Conservation (phyloP, 1,140 invertebrate genomes). For the Sminthurides bifidus region DNA sequence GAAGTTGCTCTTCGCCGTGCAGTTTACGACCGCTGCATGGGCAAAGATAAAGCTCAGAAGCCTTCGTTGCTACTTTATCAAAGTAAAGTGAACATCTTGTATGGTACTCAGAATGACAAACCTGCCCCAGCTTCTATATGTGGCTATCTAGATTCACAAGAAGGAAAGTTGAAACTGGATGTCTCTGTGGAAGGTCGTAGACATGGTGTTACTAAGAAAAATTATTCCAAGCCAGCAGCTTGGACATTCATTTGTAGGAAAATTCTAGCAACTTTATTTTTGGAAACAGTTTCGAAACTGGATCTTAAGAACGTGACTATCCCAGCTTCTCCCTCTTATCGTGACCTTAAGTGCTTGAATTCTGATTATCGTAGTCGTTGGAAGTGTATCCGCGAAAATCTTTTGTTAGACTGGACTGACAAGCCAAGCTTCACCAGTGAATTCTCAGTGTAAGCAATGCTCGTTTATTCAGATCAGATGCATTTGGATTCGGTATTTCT, state of each 20-base stretch:
- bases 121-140: slow-evolving; percentile 32
- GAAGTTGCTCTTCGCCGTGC: slow-evolving; percentile 20
- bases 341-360: slow-evolving; percentile 24
- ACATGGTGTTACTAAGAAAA: slow-evolving; percentile 68
- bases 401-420: slow-evolving; percentile 32
- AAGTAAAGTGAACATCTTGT: slow-evolving; percentile 34
- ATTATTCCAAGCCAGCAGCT: slow-evolving; percentile 40
- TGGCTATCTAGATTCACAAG: slow-evolving; percentile 26
- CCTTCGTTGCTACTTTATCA: slow-evolving; percentile 30
- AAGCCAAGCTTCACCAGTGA: slow-evolving; percentile 31
- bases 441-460: too few species aligned
- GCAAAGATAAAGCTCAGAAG: not conserved
- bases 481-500: too few species aligned
- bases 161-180: slow-evolving; percentile 41
- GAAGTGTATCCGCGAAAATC: slow-evolving; percentile 23
- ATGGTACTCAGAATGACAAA: slow-evolving; percentile 11
- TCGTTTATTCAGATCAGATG: too few species aligned
- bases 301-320: slow-evolving; percentile 15
- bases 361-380: slow-evolving; percentile 29
- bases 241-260: slow-evolving; percentile 51
- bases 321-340: not conserved
- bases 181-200: slow-evolving; percentile 64
- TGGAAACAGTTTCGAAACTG: not conserved
- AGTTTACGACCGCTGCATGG: slow-evolving; percentile 25
- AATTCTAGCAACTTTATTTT: slow-evolving; percentile 42